Conservation (phyloP, 1,140 invertebrate genomes). For the Hormaphis cornu region DNA sequence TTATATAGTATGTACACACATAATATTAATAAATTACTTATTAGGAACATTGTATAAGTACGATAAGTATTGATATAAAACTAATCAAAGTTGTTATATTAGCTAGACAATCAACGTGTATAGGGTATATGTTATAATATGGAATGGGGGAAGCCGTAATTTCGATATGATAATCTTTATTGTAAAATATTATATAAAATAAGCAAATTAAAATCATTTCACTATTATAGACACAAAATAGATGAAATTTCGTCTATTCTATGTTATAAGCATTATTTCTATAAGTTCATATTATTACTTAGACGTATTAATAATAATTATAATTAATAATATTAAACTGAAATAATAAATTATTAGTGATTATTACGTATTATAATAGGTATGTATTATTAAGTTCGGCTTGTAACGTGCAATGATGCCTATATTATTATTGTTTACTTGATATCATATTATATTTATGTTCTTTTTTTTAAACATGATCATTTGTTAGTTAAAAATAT, state of each 20-base stretch:
- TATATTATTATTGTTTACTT: slow-evolving; percentile 7
- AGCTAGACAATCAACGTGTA: slow-evolving; percentile 28
- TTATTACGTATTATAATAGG: neutral
- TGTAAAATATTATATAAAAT: neutral
- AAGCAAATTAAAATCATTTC: neutral
- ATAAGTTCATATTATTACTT: neutral
- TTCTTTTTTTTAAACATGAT: neutral
- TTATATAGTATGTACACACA: too few relatives aligned
- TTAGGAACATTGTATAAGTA: too few relatives aligned
- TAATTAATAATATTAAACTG: neutral
- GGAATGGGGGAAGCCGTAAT: neutral
- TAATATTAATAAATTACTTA: too few relatives aligned
- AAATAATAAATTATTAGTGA: slow-evolving; percentile 2
- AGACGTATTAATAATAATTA: neutral
- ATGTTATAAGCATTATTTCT: neutral
- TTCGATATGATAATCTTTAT: neutral
- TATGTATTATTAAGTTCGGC: slow-evolving; percentile 1
- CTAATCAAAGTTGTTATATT: slow-evolving; percentile 2
- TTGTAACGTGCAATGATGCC: slow-evolving; percentile 8
- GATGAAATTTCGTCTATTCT: neutral
- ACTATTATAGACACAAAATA: too few relatives aligned
- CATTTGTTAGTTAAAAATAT: slow-evolving; percentile 11
- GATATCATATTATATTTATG: neutral
- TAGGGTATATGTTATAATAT: neutral
- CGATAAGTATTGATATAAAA: neutral